Conservation (phyloP, 2,113 vertebrate genomes). For the Ifrita kowaldi region DNA sequence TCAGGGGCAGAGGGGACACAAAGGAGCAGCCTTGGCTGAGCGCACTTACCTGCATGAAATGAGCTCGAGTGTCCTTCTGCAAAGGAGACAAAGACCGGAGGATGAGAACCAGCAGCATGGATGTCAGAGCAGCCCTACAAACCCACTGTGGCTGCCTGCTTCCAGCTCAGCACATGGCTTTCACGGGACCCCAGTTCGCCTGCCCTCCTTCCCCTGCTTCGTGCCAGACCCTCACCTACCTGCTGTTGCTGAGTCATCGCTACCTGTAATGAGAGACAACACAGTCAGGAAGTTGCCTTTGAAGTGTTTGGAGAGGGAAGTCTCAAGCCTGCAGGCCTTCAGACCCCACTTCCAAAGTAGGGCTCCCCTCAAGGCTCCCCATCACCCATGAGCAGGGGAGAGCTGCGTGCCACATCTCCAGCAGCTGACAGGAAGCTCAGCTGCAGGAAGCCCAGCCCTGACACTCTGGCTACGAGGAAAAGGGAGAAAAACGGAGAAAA, state of each 20-base stretch:
- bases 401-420: background rate
- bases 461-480: no score
- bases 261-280: background rate
- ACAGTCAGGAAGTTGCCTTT: background rate
- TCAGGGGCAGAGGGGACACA: fast-evolving
- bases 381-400: background rate
- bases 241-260: background rate
- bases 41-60: background rate
- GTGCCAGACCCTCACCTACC: background rate
- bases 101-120: background rate
- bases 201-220: fast-evolving
- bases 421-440: background rate
- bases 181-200: fast-evolving
- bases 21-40: background rate
- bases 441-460: background rate
- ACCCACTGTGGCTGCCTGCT: fast-evolving
- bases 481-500: no score
- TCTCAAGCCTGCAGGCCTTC: background rate
- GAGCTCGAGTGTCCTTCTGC: background rate
- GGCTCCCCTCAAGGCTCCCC: background rate
- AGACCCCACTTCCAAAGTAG: fast-evolving
- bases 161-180: background rate
- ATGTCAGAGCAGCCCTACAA: background rate
- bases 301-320: background rate
- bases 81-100: background rate